Percentiles rank a stretch among this genome's conserved stretches.
These are phyloP conservation scores for Corapipo altera DNA, from an alignment of 2,113 vertebrate genomes.

Conservation along the genomic window DNA sequence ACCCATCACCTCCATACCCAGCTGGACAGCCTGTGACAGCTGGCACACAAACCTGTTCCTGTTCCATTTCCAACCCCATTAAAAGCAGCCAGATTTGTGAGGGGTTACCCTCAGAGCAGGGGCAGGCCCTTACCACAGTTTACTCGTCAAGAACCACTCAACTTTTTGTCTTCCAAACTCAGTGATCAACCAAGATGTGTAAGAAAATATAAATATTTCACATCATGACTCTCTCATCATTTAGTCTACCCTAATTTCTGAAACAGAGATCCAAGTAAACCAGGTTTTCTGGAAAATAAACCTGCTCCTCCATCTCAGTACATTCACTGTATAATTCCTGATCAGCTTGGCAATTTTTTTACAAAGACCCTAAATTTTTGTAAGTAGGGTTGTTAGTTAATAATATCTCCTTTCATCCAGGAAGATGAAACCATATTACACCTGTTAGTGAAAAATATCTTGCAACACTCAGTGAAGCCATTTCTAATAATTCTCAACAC, in stretches of 20 bases:
- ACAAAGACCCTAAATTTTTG: background rate
- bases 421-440: background rate
- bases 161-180: background rate
- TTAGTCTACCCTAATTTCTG: background rate
- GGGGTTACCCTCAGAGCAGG: background rate
- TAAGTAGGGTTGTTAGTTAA: background rate
- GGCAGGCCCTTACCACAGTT: background rate
- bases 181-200: background rate
- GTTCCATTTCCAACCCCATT: background rate
- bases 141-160: background rate
- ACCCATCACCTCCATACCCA: background rate
- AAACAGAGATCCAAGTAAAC: background rate
- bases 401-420: background rate
- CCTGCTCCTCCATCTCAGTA: background rate
- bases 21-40: background rate
- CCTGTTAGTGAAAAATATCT: background rate
- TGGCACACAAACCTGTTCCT: background rate
- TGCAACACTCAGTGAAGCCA: background rate
- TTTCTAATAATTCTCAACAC: background rate
- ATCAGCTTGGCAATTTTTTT: background rate
- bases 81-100: background rate
- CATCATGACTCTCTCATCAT: background rate
- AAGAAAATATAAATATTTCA: background rate
- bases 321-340: background rate
- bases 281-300: background rate